Conservation (phyloP, 2,797 vertebrate genomes). For the Xiphophorus birchmanni region DNA sequence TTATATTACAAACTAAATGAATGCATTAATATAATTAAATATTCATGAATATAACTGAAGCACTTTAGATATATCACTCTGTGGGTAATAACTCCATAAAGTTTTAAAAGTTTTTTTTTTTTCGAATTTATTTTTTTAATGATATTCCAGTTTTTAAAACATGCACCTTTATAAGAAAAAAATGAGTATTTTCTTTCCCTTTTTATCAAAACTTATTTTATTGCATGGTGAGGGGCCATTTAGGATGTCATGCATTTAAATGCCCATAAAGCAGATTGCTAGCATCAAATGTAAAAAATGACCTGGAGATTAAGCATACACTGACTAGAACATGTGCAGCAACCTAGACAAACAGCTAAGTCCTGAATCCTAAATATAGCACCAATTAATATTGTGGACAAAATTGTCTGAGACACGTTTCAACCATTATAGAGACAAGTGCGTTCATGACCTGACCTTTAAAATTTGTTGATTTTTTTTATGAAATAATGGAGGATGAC, state of each 20-base stretch:
- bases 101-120: neutral
- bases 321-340: constrained; percentile 61
- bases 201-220: constrained; percentile 44
- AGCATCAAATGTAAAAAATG: constrained; percentile 39
- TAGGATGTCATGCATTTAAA: constrained; percentile 45
- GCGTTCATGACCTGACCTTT: constrained; percentile 51
- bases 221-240: constrained; percentile 54
- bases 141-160: neutral
- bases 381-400: constrained; percentile 83
- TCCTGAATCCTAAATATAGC: constrained; percentile 85
- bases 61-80: neutral
- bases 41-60: neutral
- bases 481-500: constrained; percentile 48
- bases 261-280: constrained; percentile 44
- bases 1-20: neutral
- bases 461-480: constrained; percentile 42
- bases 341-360: constrained; percentile 77
- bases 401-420: constrained; percentile 49
- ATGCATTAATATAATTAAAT: neutral
- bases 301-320: constrained; percentile 46
- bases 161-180: neutral
- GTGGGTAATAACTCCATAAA: neutral
- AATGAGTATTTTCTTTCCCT: constrained; percentile 21
- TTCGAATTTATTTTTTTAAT: neutral
- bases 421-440: constrained; percentile 49